A percentile compares a stretch with the other conserved stretches of the same genome.
These are phyloP conservation scores for Sparus aurata DNA, from an alignment of 2,797 vertebrate genomes.

Conservation along the genomic window DNA sequence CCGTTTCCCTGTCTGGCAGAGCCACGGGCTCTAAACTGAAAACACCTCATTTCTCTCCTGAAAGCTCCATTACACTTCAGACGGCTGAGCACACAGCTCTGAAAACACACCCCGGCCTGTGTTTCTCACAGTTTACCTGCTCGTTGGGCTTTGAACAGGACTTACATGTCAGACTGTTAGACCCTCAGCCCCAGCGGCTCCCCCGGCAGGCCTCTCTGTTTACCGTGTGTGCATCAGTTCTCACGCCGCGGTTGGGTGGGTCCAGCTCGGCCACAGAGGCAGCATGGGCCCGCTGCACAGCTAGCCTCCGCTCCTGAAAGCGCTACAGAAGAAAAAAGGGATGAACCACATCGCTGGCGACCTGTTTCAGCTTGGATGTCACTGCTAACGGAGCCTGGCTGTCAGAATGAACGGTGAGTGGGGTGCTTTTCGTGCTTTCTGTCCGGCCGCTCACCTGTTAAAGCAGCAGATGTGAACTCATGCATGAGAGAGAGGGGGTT, in stretches of 20 bases:
- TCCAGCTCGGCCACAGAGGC: constrained; percentile 52
- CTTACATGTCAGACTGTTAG: constrained; percentile 35
- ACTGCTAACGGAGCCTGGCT: constrained; percentile 43
- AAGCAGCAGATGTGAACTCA: neutral
- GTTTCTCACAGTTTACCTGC: neutral
- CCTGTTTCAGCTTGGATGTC: constrained; percentile 43
- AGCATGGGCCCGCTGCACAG: constrained; percentile 56
- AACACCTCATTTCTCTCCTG: neutral
- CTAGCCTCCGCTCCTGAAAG: constrained; percentile 6
- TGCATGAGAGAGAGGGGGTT: neutral
- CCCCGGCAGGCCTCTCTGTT: constrained; percentile 73
- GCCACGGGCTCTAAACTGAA: constrained; percentile 46
- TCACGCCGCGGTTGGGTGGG: constrained; percentile 60
- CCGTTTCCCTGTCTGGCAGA: constrained; percentile 58
- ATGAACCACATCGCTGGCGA: constrained; percentile 19
- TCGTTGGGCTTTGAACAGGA: neutral
- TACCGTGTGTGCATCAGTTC: constrained; percentile 59
- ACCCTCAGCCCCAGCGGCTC: constrained; percentile 35
- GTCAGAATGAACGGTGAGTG: constrained; percentile 88
- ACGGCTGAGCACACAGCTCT: neutral
- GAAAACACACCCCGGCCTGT: neutral
- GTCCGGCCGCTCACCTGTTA: neutral
- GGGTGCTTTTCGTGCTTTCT: neutral
- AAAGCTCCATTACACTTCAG: neutral
- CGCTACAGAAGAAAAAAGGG: neutral